phyloP scores from a whole-genome alignment of 2,113 vertebrate species.

The Etheostoma spectabile region DNA sequence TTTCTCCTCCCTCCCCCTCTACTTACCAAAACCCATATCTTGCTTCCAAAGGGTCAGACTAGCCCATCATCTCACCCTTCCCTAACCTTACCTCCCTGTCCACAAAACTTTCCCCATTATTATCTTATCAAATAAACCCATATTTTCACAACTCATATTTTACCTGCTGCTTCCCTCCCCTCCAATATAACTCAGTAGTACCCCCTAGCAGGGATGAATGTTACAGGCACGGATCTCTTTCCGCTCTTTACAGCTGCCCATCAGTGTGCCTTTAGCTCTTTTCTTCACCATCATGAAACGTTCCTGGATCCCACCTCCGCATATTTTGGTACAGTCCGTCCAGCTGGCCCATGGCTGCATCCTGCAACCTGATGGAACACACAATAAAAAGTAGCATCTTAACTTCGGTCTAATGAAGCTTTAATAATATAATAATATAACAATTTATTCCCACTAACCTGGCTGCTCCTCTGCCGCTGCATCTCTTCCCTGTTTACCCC shows the following conservation, averaged over 20 bases:
- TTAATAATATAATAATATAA: not conserved
- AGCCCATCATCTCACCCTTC: not conserved
- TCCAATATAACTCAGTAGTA: constrained; percentile 41
- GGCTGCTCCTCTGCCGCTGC: constrained; percentile 82
- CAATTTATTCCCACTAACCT: constrained; percentile 74
- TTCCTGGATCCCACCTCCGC: constrained; percentile 94
- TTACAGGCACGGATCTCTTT: constrained; percentile 95
- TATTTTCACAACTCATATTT: not conserved
- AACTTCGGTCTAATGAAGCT: not conserved
- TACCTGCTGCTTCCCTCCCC: not conserved
- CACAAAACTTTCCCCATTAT: not conserved
- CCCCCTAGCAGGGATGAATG: constrained; percentile 90
- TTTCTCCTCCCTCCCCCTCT: not conserved
- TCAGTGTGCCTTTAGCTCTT: constrained; percentile 86
- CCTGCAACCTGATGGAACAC: constrained; percentile 85
- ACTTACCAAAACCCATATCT: not conserved
- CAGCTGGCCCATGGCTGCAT: constrained; percentile 93
- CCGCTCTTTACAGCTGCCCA: constrained; percentile 90
- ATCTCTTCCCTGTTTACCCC: constrained; percentile 66
- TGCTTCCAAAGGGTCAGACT: constrained; percentile 1
- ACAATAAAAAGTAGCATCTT: constrained; percentile 7
- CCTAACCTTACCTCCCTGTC: not conserved
- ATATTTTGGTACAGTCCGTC: constrained; percentile 92
- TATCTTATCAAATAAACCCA: constrained; percentile 29
- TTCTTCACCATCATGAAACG: constrained; percentile 91